Percentiles rank a stretch among this genome's conserved stretches.
Evolutionary conservation across 2,113 vertebrate species (phyloP).

Genomic region (Megaceryle torquata): DNA sequence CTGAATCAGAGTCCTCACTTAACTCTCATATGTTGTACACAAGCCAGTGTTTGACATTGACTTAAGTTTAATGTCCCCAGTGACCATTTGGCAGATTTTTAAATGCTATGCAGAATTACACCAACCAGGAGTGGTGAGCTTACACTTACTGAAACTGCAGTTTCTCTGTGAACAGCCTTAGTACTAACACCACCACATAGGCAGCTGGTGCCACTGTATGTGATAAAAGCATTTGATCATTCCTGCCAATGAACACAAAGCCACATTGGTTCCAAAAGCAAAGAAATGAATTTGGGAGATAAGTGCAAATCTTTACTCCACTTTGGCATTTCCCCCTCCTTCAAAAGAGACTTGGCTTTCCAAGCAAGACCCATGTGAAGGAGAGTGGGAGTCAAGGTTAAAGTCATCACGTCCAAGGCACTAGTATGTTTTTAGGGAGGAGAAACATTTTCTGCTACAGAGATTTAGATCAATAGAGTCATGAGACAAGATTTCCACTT

Average conservation of each 20-base stretch:
- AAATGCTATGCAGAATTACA: neutral
- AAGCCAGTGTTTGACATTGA: neutral
- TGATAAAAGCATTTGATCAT: neutral
- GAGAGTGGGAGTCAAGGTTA: conserved; percentile 78
- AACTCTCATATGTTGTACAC: neutral
- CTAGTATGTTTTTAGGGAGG: neutral
- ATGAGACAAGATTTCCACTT: neutral
- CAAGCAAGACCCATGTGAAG: conserved; percentile 50
- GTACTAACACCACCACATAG: neutral
- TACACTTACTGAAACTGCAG: neutral
- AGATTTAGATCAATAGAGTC: neutral
- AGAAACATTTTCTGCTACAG: neutral
- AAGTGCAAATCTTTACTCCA: neutral
- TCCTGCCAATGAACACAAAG: neutral
- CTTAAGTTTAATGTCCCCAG: neutral
- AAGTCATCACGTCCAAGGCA: conserved; percentile 44
- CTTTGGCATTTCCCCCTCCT: neutral
- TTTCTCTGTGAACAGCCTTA: neutral
- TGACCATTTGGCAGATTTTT: neutral
- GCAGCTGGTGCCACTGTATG: neutral
- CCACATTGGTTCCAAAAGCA: neutral
- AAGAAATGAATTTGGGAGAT: neutral
- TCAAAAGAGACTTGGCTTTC: conserved; percentile 46
- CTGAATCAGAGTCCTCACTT: conserved; percentile 53
- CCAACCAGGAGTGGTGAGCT: neutral